Conservation (phyloP, 2,113 vertebrate genomes). For the Empidonax traillii region DNA sequence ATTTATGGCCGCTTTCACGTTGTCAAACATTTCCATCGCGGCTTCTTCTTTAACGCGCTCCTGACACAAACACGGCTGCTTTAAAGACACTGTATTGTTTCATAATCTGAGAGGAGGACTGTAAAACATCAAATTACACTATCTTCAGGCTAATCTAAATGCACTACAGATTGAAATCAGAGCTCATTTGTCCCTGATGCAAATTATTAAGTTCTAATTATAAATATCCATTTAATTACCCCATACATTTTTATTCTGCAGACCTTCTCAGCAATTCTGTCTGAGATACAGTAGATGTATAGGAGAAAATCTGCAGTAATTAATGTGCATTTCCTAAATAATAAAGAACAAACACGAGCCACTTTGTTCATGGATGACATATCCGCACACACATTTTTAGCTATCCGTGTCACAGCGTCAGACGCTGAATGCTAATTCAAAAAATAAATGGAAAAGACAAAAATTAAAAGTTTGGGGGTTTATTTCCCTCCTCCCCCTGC, state of each 20-base stretch:
- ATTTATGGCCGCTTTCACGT: conserved; percentile 81
- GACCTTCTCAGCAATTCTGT: conserved; percentile 77
- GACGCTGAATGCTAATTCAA: conserved; percentile 44
- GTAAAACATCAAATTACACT: conserved; percentile 78
- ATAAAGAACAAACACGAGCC: conserved; percentile 71
- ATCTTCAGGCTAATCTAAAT: conserved; percentile 81
- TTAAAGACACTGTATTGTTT: conserved; percentile 75
- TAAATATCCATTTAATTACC: conserved; percentile 85
- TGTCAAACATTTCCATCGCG: conserved; percentile 82
- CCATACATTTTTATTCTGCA: conserved; percentile 79
- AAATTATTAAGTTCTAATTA: conserved; percentile 89
- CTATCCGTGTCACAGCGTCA: neutral
- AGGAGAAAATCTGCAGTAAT: conserved; percentile 74
- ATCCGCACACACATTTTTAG: conserved; percentile 43
- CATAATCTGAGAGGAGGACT: conserved; percentile 80
- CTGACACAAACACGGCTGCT: conserved; percentile 68
- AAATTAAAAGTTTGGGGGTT: neutral
- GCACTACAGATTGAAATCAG: conserved; percentile 81
- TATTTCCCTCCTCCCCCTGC: neutral
- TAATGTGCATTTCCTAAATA: conserved; percentile 75
- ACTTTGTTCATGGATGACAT: conserved; percentile 68
- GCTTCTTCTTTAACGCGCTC: conserved; percentile 66
- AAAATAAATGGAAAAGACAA: neutral
- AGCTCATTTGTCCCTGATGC: conserved; percentile 83
- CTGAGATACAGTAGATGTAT: conserved; percentile 58